Evolutionary conservation across 2,888 invertebrate species (phyloP), one percentile per base, ranked within the genome.

Genomic region (Dryadula phaetusa): DNA sequence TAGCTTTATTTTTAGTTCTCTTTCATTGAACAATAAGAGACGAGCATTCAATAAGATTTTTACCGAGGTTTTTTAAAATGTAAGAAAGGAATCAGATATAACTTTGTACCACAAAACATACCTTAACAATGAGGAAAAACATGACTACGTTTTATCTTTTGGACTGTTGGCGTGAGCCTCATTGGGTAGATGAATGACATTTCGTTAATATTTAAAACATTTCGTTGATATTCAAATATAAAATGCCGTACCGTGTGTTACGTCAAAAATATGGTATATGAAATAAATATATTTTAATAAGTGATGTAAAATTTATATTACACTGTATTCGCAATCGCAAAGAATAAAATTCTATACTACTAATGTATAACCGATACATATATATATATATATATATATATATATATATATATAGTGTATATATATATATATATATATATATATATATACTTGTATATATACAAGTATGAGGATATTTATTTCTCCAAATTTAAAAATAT

Each of bases 1-100:
- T 34, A 61, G 18, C 47, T 47, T 46, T 61, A 61, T 61, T 61
- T 61, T 34, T 47, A 60, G 7, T 62, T 62, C 22, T 8, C 28
- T 62, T 62, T 40, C 49, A 52, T 25, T 49, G 25, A 49, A 49
- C 16, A 40, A 2, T 49, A 62, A 6, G 2, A 37, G 14, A 34
- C 14, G 20, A 28, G 4, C 52, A 32, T 28, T 22, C 6, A 22
- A 25, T 47, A n/a, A 7, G 25, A 25, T 14, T 22, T 47, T 14
- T 22, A 22, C 5, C 22, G 1, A 20, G 18, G 20, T 22, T 47
- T 0, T 49, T 49, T 37, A 37, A 37, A 37, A 12, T 12, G 12
- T 37, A 12, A 37, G 12, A 37, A 37, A 10, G 3, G 6, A 37
- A 37, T 12, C 3, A 12, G 12, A 37, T 12, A 3, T 37, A 37